Evolutionary conservation across 2,113 vertebrate species (phyloP), one percentile per base, ranked within the genome.

Genomic region (Syngnathus scovelli): DNA sequence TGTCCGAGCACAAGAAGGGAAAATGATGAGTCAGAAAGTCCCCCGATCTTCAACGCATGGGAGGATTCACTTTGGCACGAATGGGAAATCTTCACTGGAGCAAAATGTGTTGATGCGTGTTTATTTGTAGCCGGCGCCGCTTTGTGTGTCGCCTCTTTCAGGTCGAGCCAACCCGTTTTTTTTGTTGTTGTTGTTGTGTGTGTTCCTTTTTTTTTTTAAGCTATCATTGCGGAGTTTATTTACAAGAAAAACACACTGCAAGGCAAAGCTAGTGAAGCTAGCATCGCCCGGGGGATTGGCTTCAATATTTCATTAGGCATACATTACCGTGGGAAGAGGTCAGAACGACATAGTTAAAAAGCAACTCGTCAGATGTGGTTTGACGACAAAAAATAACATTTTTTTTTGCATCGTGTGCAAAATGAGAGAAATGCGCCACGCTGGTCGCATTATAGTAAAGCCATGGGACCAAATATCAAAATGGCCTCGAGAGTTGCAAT

Each of bases 211-310:
- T 61, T 81, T 79, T 83, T 83, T 79, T 86, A 77, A 85, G 71
- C 83, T 73, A 74, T 82, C 79, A 85, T 79, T 83, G 84, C 75
- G 33, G 65, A 78, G 72, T 80, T 80, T 82, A 81, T 80, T 83
- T 83, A 83, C 76, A 80, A 74, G 74, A 64, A 83, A 83, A 84
- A 86, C 76, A 83, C 64, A 44, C 67, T 48, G 66, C 2, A 6
- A 69, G 77, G 79, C 77, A 76, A 81, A 83, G 52, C 69, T 71
- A 73, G 55, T 77, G 70, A 70, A 76, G 77, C 70, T 74, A 71
- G 65, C 69, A 36, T 61, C 66, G 46, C 67, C 76, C 72, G 67
- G 70, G 41, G 79, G 66, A 43, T 71, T 77, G 49, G 68, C 72
- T 68, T 82, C 58, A 78, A 78, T 84, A 73, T 84, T 83, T 83